A percentile compares a stretch with the other conserved stretches of the same genome.
Conservation (phyloP, 1,140 invertebrate genomes). For the Caenorhabditis tropicalis region DNA sequence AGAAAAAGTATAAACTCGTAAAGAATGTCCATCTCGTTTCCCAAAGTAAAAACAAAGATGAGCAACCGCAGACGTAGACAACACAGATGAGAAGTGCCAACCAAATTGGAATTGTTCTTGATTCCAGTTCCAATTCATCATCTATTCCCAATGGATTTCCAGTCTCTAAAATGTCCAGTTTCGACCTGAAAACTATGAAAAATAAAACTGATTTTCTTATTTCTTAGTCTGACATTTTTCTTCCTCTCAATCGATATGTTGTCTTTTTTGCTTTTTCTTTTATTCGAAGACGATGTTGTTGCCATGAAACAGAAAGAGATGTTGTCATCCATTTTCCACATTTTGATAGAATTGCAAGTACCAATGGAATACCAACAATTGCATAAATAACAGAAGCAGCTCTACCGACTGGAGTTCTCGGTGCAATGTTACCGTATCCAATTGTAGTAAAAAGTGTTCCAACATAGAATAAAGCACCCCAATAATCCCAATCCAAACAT, state of each 20-base stretch:
- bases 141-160: background rate
- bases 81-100: constrained; percentile 68
- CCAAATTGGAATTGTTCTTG: constrained; percentile 70
- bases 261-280: constrained; percentile 27
- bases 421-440: constrained; percentile 90
- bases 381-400: constrained; percentile 90
- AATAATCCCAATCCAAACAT: constrained; percentile 81
- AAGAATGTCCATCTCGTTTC: constrained; percentile 83
- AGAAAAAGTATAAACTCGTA: constrained; percentile 90
- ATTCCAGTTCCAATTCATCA: constrained; percentile 11
- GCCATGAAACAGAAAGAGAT: constrained; percentile 68
- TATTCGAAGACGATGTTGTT: constrained; percentile 57
- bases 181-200: background rate
- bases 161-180: background rate
- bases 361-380: constrained; percentile 90
- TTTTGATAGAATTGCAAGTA: constrained; percentile 76
- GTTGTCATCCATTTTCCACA: constrained; percentile 70
- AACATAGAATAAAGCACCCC: constrained; percentile 89
- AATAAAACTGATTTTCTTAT: background rate
- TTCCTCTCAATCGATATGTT: background rate
- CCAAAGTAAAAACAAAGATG: constrained; percentile 74
- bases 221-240: constrained; percentile 3
- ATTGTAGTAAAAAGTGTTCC: constrained; percentile 91
- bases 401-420: constrained; percentile 83
- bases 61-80: constrained; percentile 69